Conservation (phyloP, 2,797 vertebrate genomes). For the Lutjanus argentimaculatus region DNA sequence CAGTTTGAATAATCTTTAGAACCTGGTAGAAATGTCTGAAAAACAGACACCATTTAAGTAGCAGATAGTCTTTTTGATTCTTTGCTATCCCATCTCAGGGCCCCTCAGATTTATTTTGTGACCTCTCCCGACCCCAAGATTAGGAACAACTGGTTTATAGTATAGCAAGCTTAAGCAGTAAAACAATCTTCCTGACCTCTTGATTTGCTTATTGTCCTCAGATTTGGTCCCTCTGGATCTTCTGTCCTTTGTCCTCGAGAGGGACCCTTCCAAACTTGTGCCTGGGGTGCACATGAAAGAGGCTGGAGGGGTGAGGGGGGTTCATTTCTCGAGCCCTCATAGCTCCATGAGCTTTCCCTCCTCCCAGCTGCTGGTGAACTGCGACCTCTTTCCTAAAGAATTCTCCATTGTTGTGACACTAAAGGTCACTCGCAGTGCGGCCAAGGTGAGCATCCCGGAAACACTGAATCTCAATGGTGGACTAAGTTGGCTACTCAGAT, state of each 20-base stretch:
- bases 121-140: not conserved
- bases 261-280: conserved; percentile 49
- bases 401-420: conserved; percentile 93
- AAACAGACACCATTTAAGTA: not conserved
- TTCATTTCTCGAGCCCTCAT: conserved; percentile 85
- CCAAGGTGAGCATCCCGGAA: conserved; percentile 84
- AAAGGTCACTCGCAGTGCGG: conserved; percentile 72
- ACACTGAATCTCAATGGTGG: not conserved
- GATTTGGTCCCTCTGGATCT: conserved; percentile 91
- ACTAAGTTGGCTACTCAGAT: no score
- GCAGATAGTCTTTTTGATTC: not conserved
- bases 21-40: conserved; percentile 3
- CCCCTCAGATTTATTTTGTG: conserved; percentile 14
- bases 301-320: conserved; percentile 83
- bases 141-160: conserved; percentile 20
- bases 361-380: conserved; percentile 89
- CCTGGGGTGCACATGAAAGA: conserved; percentile 84
- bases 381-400: conserved; percentile 90
- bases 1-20: conserved; percentile 11
- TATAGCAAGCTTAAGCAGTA: not conserved
- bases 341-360: conserved; percentile 86
- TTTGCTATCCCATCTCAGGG: not conserved
- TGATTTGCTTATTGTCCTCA: conserved; percentile 66
- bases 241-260: conserved; percentile 88
- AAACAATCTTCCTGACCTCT: conserved; percentile 13